Evolutionary conservation across 1,140 invertebrate species (phyloP).

Genomic region (Euglossa dilemma): DNA sequence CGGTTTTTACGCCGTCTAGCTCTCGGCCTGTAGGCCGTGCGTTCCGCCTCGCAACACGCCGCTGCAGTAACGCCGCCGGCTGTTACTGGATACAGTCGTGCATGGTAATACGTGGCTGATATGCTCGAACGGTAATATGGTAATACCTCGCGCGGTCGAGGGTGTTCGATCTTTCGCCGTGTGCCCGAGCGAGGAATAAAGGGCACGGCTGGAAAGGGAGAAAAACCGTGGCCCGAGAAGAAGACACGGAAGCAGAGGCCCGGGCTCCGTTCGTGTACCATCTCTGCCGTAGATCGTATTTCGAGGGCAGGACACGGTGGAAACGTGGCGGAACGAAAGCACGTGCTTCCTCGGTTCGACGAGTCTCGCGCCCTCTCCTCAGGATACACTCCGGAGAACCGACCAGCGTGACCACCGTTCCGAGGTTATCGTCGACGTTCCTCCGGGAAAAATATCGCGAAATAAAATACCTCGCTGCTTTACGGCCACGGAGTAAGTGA

Average conservation of each 20-base stretch:
- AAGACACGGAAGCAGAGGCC: neutral
- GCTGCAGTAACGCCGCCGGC: slow-evolving; percentile 21
- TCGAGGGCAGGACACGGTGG: slow-evolving; percentile 30
- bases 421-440: slow-evolving; percentile 1
- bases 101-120: slow-evolving; percentile 44
- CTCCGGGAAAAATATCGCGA: neutral
- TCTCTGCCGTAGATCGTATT: slow-evolving; percentile 35
- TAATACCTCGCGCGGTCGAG: slow-evolving; percentile 31
- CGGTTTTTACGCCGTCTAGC: slow-evolving; percentile 30
- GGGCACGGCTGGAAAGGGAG: neutral
- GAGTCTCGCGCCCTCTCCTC: neutral
- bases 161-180: slow-evolving; percentile 13
- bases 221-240: neutral
- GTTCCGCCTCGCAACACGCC: slow-evolving; percentile 12
- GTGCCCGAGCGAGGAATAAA: slow-evolving; percentile 16
- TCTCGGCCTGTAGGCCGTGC: neutral
- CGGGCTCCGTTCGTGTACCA: neutral
- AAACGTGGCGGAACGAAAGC: slow-evolving; percentile 56
- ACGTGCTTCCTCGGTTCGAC: slow-evolving; percentile 62
- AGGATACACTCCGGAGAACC: neutral
- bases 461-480: neutral
- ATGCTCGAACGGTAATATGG: slow-evolving; percentile 49
- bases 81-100: slow-evolving; percentile 43
- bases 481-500: neutral
- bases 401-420: neutral